phyloP scores from a whole-genome alignment of 1,140 invertebrate genomes.

The Pemphigus obesinymphae region DNA sequence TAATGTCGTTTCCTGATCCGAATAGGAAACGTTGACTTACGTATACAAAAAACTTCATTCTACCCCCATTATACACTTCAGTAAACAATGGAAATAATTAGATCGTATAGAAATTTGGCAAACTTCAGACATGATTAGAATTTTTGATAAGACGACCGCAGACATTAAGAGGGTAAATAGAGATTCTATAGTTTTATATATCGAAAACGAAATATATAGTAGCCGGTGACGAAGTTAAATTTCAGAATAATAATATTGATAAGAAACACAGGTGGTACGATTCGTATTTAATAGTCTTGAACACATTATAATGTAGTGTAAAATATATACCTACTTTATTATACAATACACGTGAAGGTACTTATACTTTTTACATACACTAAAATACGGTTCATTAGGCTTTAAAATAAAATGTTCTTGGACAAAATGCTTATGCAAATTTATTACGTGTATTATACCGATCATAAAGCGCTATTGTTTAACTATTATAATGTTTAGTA shows the following conservation, averaged over 20 bases:
- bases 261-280: slow-evolving; percentile 11
- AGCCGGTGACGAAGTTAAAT: not conserved
- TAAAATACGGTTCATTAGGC: slow-evolving; percentile 30
- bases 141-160: not conserved
- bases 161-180: not conserved
- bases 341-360: not conserved
- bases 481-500: not conserved
- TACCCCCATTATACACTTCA: not conserved
- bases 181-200: not conserved
- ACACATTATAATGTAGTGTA: not conserved
- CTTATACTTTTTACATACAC: not conserved
- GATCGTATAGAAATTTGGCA: not conserved
- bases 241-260: not conserved
- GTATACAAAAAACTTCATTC: not conserved
- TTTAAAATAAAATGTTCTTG: not conserved
- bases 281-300: not conserved
- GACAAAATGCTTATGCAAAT: slow-evolving; percentile 2
- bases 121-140: not conserved
- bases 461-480: not conserved
- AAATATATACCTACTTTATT: not conserved
- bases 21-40: not conserved
- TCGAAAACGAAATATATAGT: not conserved
- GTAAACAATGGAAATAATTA: not conserved
- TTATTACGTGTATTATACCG: not conserved
- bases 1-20: not conserved